A percentile compares a stretch with the other conserved stretches of the same genome.
Evolutionary conservation across 2,113 vertebrate species (phyloP).

Genomic region (Caretta caretta): DNA sequence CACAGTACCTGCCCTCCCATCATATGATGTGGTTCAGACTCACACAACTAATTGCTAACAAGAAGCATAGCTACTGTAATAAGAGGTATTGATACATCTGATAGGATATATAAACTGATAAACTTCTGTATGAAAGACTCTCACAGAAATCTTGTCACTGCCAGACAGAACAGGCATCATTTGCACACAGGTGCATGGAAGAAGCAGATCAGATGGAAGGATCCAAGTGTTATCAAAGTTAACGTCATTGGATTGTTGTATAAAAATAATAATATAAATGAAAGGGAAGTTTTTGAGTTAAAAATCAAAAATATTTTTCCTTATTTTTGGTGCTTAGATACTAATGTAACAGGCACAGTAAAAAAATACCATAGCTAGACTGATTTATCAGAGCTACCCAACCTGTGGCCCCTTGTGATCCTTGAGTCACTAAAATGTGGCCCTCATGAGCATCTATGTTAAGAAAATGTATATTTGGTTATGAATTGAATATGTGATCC

Average conservation of each 20-base stretch:
- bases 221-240: conserved; percentile 41
- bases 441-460: neutral
- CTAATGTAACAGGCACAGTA: neutral
- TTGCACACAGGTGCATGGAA: conserved; percentile 46
- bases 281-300: neutral
- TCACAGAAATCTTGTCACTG: conserved; percentile 62
- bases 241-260: neutral
- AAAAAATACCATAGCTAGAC: neutral
- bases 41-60: conserved; percentile 38
- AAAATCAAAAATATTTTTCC: neutral
- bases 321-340: neutral
- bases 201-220: conserved; percentile 39
- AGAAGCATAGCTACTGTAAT: conserved; percentile 47
- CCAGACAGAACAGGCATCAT: conserved; percentile 51
- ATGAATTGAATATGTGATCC: neutral
- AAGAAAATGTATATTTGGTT: rapidly evolving
- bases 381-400: neutral
- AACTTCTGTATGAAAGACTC: conserved; percentile 18
- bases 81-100: conserved; percentile 28
- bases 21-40: neutral
- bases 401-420: rapidly evolving
- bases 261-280: conserved; percentile 1
- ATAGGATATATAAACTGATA: conserved; percentile 34
- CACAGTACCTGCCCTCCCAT: conserved; percentile 53
- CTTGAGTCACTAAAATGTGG: rapidly evolving